Evolutionary conservation across 2,888 invertebrate species (phyloP), one percentile per base, ranked within the genome.

Genomic region (Scaptomyza flava): DNA sequence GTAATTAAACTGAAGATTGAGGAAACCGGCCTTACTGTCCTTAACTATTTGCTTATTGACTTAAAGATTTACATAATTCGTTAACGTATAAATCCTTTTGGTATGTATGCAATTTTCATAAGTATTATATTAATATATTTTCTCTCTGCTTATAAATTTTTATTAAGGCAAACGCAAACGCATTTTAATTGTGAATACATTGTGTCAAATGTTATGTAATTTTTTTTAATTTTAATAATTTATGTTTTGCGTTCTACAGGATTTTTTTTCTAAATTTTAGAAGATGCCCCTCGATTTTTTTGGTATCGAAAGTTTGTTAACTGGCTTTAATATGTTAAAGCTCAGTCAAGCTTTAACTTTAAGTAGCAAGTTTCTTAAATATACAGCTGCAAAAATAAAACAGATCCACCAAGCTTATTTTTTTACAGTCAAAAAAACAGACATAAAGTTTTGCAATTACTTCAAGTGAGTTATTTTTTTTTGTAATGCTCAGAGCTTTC

Each of bases 91-190:
- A 31, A 43, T 51, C 34, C 12, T 34, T 33, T 23, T 12, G n/a
- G 14, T 46, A 17, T 33, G 8, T 47, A 47, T 63, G 34, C 27
- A 56, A 41, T 3, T 59, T 8, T 12, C 20, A 48, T 42, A 46
- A 23, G 23, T 45, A 46, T 38, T 51, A 41, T 41, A 36, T 17
- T 36, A 20, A 23, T 36, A 33, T n/a, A 3, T 20, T 20, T n/a
- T 34, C 20, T n/a, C 17, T 30, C 11, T 31, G 51, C 0, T 63
- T 45, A 36, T 59, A 53, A 38, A 36, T 38, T 75, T 62, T 58
- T 66, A 52, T 72, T 78, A 81, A 80, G 80, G 81, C 81, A 78
- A 81, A 81, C 81, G 70, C 67, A 81, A 81, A 68, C 71, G 79
- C 78, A 68, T 68, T 78, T 68, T 76, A 74, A 71, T 76, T 76